A percentile compares a stretch with the other conserved stretches of the same genome.
Conservation (phyloP, 2,797 vertebrate species). For the Odontamblyopus rebecca region DNA sequence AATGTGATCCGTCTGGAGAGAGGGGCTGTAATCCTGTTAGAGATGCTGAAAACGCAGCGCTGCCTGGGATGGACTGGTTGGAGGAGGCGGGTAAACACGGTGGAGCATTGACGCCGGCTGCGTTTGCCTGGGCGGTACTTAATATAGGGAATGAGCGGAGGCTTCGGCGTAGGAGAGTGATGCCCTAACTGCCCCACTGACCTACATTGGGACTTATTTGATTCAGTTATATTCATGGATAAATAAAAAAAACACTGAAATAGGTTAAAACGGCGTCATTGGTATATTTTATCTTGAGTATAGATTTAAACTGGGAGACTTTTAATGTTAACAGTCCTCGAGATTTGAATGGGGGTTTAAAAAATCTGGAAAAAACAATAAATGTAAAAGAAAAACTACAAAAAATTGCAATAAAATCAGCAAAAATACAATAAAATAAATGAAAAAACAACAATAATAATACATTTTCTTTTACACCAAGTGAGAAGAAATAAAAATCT, state of each 20-base stretch:
- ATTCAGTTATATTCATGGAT: not conserved
- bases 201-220: not conserved
- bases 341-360: too few relatives aligned
- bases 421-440: too few relatives aligned
- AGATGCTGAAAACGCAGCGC: slow-evolving; percentile 53
- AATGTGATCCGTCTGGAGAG: slow-evolving; percentile 72
- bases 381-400: too few relatives aligned
- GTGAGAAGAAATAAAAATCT: too few relatives aligned
- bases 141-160: slow-evolving; percentile 60
- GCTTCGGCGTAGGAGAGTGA: slow-evolving; percentile 23
- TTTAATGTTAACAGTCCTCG: too few relatives aligned
- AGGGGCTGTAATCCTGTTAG: slow-evolving; percentile 66
- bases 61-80: slow-evolving; percentile 56
- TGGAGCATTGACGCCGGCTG: slow-evolving; percentile 27
- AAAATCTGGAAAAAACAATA: too few relatives aligned
- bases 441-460: too few relatives aligned
- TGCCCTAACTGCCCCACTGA: not conserved
- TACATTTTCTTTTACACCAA: too few relatives aligned
- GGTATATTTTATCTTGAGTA: too few relatives aligned
- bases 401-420: too few relatives aligned
- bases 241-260: not conserved
- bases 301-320: too few relatives aligned
- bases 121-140: slow-evolving; percentile 34
- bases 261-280: too few relatives aligned
- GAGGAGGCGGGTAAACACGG: slow-evolving; percentile 33